Percentiles rank a stretch among this genome's conserved stretches.
Conservation (phyloP, 2,113 vertebrate genomes). For the Labeo rohita region DNA sequence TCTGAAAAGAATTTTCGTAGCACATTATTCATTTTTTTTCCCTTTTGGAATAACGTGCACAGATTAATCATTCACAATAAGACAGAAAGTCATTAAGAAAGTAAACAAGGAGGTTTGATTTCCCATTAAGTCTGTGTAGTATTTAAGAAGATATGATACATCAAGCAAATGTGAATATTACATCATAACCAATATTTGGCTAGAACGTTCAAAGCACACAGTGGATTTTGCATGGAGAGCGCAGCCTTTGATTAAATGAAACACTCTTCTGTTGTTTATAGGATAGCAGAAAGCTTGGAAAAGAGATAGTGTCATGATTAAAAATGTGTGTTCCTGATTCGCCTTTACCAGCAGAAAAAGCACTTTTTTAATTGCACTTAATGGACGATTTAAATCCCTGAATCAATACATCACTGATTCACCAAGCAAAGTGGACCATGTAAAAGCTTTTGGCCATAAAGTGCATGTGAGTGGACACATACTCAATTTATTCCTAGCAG, state of each 20-base stretch:
- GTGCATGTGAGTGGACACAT: constrained; percentile 20
- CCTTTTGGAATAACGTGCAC: not conserved
- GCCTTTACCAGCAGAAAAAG: constrained; percentile 20
- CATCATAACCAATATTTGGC: constrained; percentile 9
- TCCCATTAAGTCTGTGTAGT: not conserved
- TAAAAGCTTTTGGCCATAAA: constrained; percentile 36
- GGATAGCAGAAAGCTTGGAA: not conserved
- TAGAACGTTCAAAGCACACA: not conserved
- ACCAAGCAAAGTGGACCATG: not conserved
- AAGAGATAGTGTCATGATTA: constrained; percentile 23
- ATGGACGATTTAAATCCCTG: constrained; percentile 21
- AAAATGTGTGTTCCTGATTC: not conserved
- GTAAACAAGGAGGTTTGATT: not conserved
- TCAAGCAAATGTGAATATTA: not conserved
- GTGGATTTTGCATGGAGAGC: not conserved
- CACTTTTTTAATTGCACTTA: constrained; percentile 8
- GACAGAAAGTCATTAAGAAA: not conserved
- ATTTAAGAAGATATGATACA: not conserved
- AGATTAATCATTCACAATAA: not conserved
- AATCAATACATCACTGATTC: constrained; percentile 26
- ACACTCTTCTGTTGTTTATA: constrained; percentile 6
- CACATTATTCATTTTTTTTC: not conserved
- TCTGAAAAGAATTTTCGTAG: not conserved
- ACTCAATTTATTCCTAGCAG: not conserved
- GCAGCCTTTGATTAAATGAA: constrained; percentile 4